Evolutionary conservation across 2,797 vertebrate genomes (phyloP).

Genomic region (Enteromius trimaculatus): DNA sequence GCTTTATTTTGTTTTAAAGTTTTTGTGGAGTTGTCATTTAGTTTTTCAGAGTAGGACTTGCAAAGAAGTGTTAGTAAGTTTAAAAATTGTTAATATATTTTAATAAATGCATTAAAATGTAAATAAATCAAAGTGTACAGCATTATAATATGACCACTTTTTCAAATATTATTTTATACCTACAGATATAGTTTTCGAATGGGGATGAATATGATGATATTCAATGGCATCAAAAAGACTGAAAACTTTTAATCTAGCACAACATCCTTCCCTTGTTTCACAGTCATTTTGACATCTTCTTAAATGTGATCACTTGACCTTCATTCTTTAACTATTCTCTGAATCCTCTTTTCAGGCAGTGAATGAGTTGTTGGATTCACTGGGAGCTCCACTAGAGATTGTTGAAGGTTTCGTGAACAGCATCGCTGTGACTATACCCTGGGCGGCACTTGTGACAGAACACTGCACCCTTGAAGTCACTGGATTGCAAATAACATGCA

Average conservation of each 20-base stretch:
- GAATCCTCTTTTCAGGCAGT: slow-evolving; percentile 77
- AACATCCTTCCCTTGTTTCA: not conserved
- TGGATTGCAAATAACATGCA: slow-evolving; percentile 89
- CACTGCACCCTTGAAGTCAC: slow-evolving; percentile 89
- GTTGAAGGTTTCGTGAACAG: slow-evolving; percentile 89
- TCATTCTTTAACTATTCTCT: not conserved
- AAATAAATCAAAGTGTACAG: not conserved
- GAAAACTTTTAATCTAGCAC: not conserved
- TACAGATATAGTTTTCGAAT: not conserved
- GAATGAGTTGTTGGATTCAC: slow-evolving; percentile 89
- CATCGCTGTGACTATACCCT: slow-evolving; percentile 89
- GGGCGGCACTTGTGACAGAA: slow-evolving; percentile 91
- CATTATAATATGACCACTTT: not conserved
- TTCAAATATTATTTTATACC: not conserved
- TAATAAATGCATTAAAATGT: not conserved
- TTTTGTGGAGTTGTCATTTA: not conserved
- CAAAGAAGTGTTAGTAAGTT: not conserved
- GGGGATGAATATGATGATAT: not conserved
- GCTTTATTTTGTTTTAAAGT: not conserved
- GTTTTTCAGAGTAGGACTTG: not conserved
- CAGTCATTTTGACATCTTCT: not conserved
- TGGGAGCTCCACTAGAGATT: slow-evolving; percentile 89
- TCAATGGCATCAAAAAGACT: not conserved
- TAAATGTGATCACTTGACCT: not conserved
- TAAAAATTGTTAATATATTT: no score